Conservation (phyloP, 53 echinoderm and acorn worm genomes). For the Luidia sarsii region DNA sequence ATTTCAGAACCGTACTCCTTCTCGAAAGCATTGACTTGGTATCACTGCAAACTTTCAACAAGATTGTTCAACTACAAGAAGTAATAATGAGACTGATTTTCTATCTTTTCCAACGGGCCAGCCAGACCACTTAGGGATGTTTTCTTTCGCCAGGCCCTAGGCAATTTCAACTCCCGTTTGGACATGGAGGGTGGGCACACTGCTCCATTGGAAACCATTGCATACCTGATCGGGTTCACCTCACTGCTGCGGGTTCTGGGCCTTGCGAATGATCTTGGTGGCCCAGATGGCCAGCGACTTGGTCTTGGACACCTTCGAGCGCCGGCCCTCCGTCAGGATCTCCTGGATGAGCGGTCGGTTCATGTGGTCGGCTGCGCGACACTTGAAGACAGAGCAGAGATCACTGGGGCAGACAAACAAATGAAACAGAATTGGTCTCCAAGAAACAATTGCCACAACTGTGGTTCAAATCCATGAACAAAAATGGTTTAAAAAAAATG, state of each 20-base stretch:
- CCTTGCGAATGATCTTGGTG: conserved; percentile 88
- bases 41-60: no score
- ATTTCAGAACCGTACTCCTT: no score
- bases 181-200: no score
- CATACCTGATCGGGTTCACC: neutral
- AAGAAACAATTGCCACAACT: neutral
- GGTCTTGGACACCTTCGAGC: conserved; percentile 92
- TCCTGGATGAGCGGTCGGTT: conserved; percentile 67
- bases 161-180: no score
- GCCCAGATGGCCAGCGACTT: conserved; percentile 92
- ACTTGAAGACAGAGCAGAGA: conserved; percentile 84
- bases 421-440: neutral
- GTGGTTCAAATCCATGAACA: neutral
- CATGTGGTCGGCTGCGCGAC: conserved; percentile 50
- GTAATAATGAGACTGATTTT: no score
- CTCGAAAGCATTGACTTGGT: no score
- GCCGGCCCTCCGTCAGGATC: conserved; percentile 84
- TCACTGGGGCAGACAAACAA: conserved; percentile 61
- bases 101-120: no score
- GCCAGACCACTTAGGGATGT: no score
- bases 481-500: no score
- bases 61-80: no score
- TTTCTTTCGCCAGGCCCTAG: no score
- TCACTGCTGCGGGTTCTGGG: conserved; percentile 51
- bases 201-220: no score